Percentiles rank a stretch among this genome's conserved stretches.
These are phyloP conservation scores for Acanthococcus lagerstroemiae DNA, from an alignment of 2,888 invertebrate genomes.

Conservation along the genomic window DNA sequence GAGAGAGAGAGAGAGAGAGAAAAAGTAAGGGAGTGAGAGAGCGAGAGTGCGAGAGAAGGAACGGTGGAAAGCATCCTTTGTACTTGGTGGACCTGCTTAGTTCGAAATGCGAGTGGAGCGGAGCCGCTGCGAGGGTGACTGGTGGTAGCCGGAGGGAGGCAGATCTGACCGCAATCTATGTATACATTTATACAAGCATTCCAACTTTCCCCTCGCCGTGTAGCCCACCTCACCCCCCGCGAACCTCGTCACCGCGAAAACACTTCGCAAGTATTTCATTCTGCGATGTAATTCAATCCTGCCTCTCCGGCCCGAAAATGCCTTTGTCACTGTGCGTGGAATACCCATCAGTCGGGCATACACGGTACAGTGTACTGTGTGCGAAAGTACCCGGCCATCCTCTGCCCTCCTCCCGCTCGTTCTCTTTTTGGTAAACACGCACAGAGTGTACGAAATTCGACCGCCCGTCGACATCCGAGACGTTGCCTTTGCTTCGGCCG, in stretches of 20 bases:
- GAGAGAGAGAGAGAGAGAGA: background rate
- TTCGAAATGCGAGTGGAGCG: background rate
- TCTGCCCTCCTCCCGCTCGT: background rate
- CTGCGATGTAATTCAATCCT: conserved; percentile 26
- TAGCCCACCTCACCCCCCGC: background rate
- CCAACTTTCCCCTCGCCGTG: background rate
- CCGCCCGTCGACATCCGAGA: conserved; percentile 18
- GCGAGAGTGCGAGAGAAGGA: background rate
- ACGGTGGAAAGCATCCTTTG: background rate
- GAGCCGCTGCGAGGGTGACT: background rate
- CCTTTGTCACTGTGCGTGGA: conserved; percentile 15
- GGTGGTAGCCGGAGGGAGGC: conserved; percentile 1
- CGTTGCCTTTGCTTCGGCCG: background rate
- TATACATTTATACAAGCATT: conserved; percentile 4
- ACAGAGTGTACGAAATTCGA: conserved; percentile 4
- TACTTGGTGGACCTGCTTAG: conserved; percentile 10
- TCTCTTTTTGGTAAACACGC: conserved; percentile 5
- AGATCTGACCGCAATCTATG: conserved; percentile 25
- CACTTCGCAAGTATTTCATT: conserved; percentile 23
- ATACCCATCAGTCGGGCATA: conserved; percentile 5
- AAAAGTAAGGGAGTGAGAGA: background rate
- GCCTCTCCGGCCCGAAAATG: conserved; percentile 16
- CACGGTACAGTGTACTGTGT: background rate
- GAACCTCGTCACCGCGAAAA: conserved; percentile 3
- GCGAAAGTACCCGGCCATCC: background rate